Evolutionary conservation across 2,797 vertebrate species (phyloP).

Genomic region (Gobio occitaniae): DNA sequence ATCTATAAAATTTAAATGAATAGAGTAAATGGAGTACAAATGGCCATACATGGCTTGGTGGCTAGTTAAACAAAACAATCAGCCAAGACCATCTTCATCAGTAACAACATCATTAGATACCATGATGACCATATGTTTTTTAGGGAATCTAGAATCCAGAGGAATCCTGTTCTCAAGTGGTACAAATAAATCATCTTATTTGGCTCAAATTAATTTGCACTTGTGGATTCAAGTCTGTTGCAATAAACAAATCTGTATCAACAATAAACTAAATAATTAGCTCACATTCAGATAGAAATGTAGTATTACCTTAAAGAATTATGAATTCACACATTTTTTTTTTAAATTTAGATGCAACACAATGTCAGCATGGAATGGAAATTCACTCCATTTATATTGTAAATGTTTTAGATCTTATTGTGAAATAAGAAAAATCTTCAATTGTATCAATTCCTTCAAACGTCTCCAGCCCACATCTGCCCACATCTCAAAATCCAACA

Average conservation of each 20-base stretch:
- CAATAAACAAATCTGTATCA: not conserved
- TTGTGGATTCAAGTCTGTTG: not conserved
- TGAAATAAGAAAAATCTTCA: not conserved
- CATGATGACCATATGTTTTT: constrained; percentile 73
- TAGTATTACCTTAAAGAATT: not conserved
- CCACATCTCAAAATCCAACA: constrained; percentile 12
- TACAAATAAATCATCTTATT: too few relatives aligned
- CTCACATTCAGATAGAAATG: not conserved
- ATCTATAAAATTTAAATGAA: not conserved
- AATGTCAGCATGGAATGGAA: not conserved
- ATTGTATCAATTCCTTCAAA: not conserved
- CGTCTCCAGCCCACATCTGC: too few relatives aligned
- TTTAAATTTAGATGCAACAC: not conserved
- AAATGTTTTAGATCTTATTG: not conserved
- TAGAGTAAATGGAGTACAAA: not conserved
- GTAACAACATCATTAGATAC: constrained; percentile 73
- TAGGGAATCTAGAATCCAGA: constrained; percentile 17
- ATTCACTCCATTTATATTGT: not conserved
- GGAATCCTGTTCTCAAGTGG: constrained; percentile 12
- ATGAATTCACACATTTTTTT: not conserved
- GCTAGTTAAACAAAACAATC: constrained; percentile 65
- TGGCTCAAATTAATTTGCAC: not conserved
- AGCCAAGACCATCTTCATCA: constrained; percentile 83
- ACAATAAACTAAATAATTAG: too few relatives aligned
- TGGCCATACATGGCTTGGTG: not conserved